Conservation (phyloP, 2,797 vertebrate species). For the Fundulus diaphanus region DNA sequence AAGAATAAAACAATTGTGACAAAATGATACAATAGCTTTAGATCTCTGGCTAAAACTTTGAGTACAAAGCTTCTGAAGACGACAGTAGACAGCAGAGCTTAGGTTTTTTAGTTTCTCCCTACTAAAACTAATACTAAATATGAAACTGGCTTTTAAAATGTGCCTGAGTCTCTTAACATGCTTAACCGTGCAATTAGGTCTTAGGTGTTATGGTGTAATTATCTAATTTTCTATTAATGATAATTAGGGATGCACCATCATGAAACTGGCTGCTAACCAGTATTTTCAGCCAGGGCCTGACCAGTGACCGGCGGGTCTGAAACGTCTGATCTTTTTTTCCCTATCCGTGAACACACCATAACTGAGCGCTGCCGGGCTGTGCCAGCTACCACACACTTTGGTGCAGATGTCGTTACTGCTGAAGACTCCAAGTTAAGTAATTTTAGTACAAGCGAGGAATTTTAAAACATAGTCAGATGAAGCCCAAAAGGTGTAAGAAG, state of each 20-base stretch:
- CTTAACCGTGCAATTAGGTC: not conserved
- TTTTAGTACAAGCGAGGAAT: not conserved
- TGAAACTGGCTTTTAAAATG: too few species aligned
- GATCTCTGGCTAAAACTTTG: not conserved
- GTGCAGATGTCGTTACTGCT: not conserved
- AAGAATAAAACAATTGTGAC: not conserved
- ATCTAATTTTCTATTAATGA: not conserved
- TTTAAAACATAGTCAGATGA: too few species aligned
- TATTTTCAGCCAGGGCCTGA: not conserved
- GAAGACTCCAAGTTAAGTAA: not conserved
- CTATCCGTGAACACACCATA: not conserved
- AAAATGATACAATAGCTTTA: not conserved
- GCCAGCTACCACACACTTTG: not conserved
- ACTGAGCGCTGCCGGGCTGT: not conserved
- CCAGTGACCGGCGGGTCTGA: too few species aligned
- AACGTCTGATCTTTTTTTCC: not conserved
- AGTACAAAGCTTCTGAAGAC: too few species aligned
- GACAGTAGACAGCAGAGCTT: not conserved
- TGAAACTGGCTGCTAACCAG: not conserved
- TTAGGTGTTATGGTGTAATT: not conserved
- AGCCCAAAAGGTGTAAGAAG: not conserved
- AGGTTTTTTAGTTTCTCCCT: not conserved
- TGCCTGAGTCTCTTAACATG: too few species aligned
- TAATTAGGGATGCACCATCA: not conserved
- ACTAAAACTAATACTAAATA: not conserved